phyloP scores from a whole-genome alignment of 2,113 vertebrate species.

The Rhodinocichla rosea region DNA sequence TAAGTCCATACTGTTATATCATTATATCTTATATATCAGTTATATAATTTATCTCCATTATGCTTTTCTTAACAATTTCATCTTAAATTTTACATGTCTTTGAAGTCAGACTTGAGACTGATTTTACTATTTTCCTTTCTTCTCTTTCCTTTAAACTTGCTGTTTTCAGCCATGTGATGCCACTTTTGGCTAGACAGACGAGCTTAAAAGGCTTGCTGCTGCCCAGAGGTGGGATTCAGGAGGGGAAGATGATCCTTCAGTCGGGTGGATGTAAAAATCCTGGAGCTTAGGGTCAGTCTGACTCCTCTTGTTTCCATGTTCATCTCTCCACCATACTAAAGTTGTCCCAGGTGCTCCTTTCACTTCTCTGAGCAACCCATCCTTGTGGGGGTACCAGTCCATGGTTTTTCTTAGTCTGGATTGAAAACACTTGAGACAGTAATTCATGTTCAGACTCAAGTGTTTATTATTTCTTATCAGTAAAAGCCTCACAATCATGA shows the following conservation, averaged over 20 bases:
- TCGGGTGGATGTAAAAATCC: not conserved
- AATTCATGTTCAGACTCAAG: too few relatives aligned
- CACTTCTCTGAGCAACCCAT: not conserved
- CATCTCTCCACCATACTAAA: not conserved
- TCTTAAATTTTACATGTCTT: not conserved
- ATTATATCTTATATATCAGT: not conserved
- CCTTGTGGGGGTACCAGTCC: not conserved
- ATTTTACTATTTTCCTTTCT: not conserved
- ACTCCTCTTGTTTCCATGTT: not conserved
- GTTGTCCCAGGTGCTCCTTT: not conserved
- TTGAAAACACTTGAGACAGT: too few relatives aligned
- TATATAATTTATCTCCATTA: not conserved
- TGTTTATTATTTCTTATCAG: too few relatives aligned
- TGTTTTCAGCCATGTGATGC: not conserved
- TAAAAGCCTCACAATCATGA: too few relatives aligned
- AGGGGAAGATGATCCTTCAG: not conserved
- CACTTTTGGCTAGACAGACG: not conserved
- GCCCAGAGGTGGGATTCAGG: not conserved
- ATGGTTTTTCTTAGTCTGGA: too few relatives aligned
- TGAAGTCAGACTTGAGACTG: not conserved
- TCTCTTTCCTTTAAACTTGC: not conserved
- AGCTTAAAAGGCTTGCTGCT: not conserved
- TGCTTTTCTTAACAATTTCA: not conserved
- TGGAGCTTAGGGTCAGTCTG: not conserved
- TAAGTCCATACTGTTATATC: not conserved